Evolutionary conservation across 2,113 vertebrate species (phyloP).

Genomic region (Sigmodon hispidus): DNA sequence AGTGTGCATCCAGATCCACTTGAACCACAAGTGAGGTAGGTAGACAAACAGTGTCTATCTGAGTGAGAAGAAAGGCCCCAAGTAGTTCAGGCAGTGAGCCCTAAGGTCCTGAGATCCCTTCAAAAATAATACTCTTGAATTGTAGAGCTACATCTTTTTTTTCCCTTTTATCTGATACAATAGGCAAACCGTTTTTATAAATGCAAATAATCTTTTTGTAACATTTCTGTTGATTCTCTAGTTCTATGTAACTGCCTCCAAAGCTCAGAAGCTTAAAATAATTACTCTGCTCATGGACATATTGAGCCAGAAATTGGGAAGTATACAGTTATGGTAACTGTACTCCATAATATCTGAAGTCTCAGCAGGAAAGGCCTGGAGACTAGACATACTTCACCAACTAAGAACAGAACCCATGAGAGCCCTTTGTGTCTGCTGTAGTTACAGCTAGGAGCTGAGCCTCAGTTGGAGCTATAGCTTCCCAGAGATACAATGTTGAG

Average conservation of each 20-base stretch:
- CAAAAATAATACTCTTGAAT: background rate
- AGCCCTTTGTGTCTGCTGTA: background rate
- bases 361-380: background rate
- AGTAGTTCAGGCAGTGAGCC: background rate
- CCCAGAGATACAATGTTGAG: background rate
- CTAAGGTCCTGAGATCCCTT: background rate
- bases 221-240: background rate
- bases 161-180: background rate
- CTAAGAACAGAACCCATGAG: background rate
- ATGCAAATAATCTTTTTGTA: background rate
- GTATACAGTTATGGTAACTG: background rate
- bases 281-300: background rate
- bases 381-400: background rate
- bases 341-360: background rate
- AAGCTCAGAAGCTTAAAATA: constrained; percentile 8
- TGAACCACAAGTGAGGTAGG: background rate
- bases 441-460: background rate
- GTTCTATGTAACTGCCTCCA: background rate
- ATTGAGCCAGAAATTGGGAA: background rate
- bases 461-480: background rate
- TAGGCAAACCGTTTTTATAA: background rate
- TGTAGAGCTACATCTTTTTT: background rate
- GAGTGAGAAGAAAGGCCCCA: background rate
- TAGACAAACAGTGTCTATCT: background rate
- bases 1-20: background rate